phyloP scores from a whole-genome alignment of 2,113 vertebrate genomes.

The Archilochus colubris region DNA sequence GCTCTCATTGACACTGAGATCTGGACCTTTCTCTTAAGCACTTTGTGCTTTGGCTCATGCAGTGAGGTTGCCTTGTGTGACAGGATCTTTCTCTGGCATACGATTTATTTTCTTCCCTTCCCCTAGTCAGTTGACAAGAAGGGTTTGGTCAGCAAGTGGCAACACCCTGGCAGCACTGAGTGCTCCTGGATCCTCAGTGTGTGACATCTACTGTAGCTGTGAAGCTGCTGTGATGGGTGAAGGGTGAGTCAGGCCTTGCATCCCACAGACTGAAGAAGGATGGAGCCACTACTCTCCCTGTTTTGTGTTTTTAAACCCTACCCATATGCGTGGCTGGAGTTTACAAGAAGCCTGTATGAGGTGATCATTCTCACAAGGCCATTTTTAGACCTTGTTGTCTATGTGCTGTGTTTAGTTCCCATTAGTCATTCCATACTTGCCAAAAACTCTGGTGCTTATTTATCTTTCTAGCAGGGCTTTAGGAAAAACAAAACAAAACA shows the following conservation, averaged over 20 bases:
- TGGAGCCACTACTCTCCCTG: neutral
- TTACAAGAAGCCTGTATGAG: neutral
- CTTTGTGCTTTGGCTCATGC: neutral
- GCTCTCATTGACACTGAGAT: neutral
- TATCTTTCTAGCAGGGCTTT: neutral
- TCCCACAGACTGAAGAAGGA: neutral
- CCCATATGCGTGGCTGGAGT: rapidly evolving
- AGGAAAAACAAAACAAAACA: neutral
- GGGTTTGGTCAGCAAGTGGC: neutral
- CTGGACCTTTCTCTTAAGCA: neutral
- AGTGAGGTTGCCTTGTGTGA: neutral
- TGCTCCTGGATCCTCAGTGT: neutral
- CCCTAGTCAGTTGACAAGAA: neutral
- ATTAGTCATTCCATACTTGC: neutral
- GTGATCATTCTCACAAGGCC: neutral
- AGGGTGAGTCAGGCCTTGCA: neutral
- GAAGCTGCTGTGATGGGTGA: neutral
- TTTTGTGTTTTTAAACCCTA: neutral
- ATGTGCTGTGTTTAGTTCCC: neutral
- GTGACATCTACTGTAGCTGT: neutral
- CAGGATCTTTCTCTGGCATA: neutral
- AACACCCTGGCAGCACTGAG: neutral
- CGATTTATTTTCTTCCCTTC: neutral
- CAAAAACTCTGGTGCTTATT: neutral
- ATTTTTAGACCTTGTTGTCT: neutral